Percentiles rank a stretch among this genome's conserved stretches.
Evolutionary conservation across 2,113 vertebrate genomes (phyloP).

Genomic region (Leuciscus idus): DNA sequence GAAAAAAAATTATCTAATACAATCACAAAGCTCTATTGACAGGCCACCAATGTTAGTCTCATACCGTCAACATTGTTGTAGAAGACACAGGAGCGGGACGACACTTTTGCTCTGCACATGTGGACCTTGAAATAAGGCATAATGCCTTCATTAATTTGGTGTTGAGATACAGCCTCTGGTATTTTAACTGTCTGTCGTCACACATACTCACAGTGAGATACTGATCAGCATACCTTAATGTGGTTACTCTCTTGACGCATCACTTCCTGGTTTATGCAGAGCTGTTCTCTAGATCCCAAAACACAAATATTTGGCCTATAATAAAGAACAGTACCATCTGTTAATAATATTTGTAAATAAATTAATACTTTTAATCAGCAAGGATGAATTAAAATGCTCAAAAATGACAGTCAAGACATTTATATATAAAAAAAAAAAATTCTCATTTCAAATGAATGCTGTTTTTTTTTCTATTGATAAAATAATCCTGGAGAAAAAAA

Average conservation of each 20-base stretch:
- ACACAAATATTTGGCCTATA: slow-evolving; percentile 90
- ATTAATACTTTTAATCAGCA: not conserved
- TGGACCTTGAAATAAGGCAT: slow-evolving; percentile 80
- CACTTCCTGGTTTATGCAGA: slow-evolving; percentile 92
- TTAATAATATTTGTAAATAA: not conserved
- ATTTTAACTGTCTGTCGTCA: not conserved
- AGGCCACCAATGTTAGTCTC: not conserved
- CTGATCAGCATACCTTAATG: slow-evolving; percentile 78
- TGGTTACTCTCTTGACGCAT: slow-evolving; percentile 88
- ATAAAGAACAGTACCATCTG: slow-evolving; percentile 30
- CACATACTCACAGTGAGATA: not conserved
- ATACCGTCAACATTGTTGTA: slow-evolving; percentile 95
- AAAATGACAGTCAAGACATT: too few species aligned
- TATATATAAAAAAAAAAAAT: too few species aligned
- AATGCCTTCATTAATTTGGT: not conserved
- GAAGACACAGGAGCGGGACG: slow-evolving; percentile 83
- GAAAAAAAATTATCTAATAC: not conserved
- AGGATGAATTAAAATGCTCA: not conserved
- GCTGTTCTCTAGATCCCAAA: slow-evolving; percentile 93
- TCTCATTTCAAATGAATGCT: too few species aligned
- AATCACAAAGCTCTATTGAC: not conserved
- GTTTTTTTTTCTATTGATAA: too few species aligned
- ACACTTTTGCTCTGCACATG: slow-evolving; percentile 87
- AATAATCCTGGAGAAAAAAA: too few species aligned
- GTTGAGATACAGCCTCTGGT: not conserved